phyloP scores from a whole-genome alignment of 2,888 invertebrate species.

The Biston stratarius region DNA sequence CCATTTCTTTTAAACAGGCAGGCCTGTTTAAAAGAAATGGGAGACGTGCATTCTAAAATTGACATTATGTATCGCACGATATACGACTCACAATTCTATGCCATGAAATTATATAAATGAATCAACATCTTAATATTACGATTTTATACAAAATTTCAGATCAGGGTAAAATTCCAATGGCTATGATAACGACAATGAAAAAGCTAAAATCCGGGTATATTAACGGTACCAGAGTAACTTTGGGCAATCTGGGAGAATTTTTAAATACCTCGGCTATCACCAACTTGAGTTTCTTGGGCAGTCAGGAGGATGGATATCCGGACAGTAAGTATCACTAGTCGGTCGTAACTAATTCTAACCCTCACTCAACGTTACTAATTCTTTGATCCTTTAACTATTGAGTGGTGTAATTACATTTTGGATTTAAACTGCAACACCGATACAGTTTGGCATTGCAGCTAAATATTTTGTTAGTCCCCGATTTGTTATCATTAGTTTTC shows the following conservation, averaged over 20 bases:
- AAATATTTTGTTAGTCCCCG: too few species aligned
- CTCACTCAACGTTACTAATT: not conserved
- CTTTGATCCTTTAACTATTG: too few species aligned
- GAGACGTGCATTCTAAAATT: not conserved
- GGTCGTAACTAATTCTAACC: not conserved
- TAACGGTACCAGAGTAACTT: slow-evolving; percentile 98
- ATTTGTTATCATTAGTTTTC: too few species aligned
- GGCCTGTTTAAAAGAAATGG: too few species aligned
- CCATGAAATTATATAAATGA: not conserved
- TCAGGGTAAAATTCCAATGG: slow-evolving; percentile 95
- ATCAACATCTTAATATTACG: not conserved
- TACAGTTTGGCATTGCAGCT: too few species aligned
- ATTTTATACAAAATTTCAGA: slow-evolving; percentile 86
- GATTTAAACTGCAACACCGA: not conserved
- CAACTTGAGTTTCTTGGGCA: slow-evolving; percentile 97
- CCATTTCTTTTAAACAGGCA: too few species aligned
- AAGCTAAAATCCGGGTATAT: slow-evolving; percentile 99
- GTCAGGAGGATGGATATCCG: slow-evolving; percentile 96
- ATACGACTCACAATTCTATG: not conserved
- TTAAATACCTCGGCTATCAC: slow-evolving; percentile 99
- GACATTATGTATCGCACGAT: not conserved
- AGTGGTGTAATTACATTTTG: too few species aligned
- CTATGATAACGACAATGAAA: slow-evolving; percentile 99
- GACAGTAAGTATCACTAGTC: slow-evolving; percentile 87
- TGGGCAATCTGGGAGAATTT: slow-evolving; percentile 98